phyloP scores from a whole-genome alignment of 1,140 invertebrate species.

The Eupristina koningsbergeri region DNA sequence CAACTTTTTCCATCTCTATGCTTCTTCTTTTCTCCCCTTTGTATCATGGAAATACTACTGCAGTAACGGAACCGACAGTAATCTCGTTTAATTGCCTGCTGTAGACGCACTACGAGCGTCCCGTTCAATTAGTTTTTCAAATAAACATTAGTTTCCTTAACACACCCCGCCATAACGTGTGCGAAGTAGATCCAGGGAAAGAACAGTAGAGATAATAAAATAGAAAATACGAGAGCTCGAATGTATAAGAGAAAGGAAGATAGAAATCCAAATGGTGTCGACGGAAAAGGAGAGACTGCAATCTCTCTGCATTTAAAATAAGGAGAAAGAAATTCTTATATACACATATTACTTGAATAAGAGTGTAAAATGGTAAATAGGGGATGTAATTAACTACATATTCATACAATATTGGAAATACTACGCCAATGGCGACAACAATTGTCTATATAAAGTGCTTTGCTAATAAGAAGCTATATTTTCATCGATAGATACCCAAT shows the following conservation, averaged over 20 bases:
- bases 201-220: slow-evolving; percentile 11
- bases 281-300: slow-evolving; percentile 26
- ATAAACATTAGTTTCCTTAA: slow-evolving; percentile 75
- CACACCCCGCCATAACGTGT: slow-evolving; percentile 70
- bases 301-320: neutral
- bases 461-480: slow-evolving; percentile 68
- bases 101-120: slow-evolving; percentile 69
- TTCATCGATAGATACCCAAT: slow-evolving; percentile 65
- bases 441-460: slow-evolving; percentile 65
- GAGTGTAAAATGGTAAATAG: slow-evolving; percentile 52
- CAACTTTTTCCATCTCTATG: slow-evolving; percentile 21
- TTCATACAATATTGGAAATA: slow-evolving; percentile 68
- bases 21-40: slow-evolving; percentile 22
- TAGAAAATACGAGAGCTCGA: neutral
- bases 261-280: slow-evolving; percentile 1
- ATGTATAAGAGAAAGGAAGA: slow-evolving; percentile 31
- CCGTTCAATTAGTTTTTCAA: slow-evolving; percentile 75
- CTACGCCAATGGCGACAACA: slow-evolving; percentile 46
- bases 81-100: slow-evolving; percentile 74
- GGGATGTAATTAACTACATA: slow-evolving; percentile 72
- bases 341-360: slow-evolving; percentile 7
- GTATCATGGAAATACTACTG: slow-evolving; percentile 44
- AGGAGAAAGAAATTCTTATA: slow-evolving; percentile 43
- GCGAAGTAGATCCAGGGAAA: slow-evolving; percentile 29
- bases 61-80: slow-evolving; percentile 62